Evolutionary conservation across 2,888 invertebrate species (phyloP), one percentile per base, ranked within the genome.

Genomic region (Diaphora mendica): DNA sequence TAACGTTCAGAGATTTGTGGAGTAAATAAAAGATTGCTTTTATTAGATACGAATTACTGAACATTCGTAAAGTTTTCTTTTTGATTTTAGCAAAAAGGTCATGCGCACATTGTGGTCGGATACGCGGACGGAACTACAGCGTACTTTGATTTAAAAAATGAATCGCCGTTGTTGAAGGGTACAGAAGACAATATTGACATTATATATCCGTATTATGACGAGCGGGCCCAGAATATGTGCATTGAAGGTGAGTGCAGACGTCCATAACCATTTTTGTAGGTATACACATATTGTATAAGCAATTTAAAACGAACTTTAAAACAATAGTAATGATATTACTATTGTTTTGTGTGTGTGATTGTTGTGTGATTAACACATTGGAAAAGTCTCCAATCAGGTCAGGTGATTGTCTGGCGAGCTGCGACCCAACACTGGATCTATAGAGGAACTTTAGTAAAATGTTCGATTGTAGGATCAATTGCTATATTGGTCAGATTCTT

Each of bases 91-190:
- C 93, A 95, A 89, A 91, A 91, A 80, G 96, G 94, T 0, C 96
- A 96, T 83, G 91, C 91, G 15, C 91, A 93, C 51, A 90, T 97
- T 67, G 96, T 96, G n/a, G 97, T 97, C 3, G 97, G 97, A 3
- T 97, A 97, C 86, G 94, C 97, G 0, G 97, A 97, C 87, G 98
- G 98, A 0, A 93, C 96, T 48, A 95, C 96, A 3, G 97, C 96
- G 7, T 88, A 97, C n/a, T 98, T 96, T 93, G 96, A 97, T 87
- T 83, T 97, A 30, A 89, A 87, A 0, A 92, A 91, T 2, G 90
- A 93, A 26, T 97, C 97, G 0, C 93, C 96, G 1, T 83, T 97
- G 17, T 85, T 97, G 66, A 91, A 85, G 68, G 89, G 85, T 8
- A 89, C 88, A 67, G 89, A 93, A 75, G 89, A 92, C 48, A 94